Evolutionary conservation across 2,797 vertebrate species (phyloP).

Genomic region (Sebastolobus alascanus): DNA sequence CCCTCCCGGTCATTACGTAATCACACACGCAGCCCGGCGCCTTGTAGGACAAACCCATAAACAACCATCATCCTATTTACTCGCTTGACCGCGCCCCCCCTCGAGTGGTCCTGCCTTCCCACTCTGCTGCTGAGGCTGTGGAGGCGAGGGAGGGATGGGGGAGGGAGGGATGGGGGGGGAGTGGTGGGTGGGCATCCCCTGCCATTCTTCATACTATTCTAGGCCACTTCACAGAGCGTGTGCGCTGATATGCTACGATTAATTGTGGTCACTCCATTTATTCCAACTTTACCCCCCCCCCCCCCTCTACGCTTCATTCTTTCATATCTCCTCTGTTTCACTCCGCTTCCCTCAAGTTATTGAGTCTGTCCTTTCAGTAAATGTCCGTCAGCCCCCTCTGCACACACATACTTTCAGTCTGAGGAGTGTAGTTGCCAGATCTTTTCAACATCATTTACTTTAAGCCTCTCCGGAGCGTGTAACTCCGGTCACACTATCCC

Average conservation of each 20-base stretch:
- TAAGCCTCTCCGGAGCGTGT: conserved; percentile 32
- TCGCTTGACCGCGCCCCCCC: conserved; percentile 31
- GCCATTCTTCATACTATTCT: conserved; percentile 38
- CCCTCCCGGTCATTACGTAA: conserved; percentile 64
- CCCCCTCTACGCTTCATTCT: conserved; percentile 24
- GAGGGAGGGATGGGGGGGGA: conserved; percentile 1
- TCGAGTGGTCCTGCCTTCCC: not conserved
- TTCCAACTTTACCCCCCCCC: conserved; percentile 4
- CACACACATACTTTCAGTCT: conserved; percentile 30
- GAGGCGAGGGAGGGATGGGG: conserved; percentile 1
- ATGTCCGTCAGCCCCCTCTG: conserved; percentile 14
- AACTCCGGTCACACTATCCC: conserved; percentile 34
- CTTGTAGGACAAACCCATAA: conserved; percentile 52
- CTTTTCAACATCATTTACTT: conserved; percentile 62
- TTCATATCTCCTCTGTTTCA: conserved; percentile 67
- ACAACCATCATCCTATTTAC: conserved; percentile 63
- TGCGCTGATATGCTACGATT: conserved; percentile 32
- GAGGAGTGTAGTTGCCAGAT: conserved; percentile 42
- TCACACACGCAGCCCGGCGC: conserved; percentile 44
- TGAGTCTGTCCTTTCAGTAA: conserved; percentile 37
- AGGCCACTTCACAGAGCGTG: conserved; percentile 61
- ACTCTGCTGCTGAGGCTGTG: conserved; percentile 3
- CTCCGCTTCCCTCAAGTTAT: conserved; percentile 50
- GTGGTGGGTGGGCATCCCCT: conserved; percentile 22
- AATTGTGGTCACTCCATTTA: conserved; percentile 63